These are phyloP conservation scores for Philaenus spumarius DNA, from an alignment of 1,140 invertebrate genomes.

Conservation along the genomic window DNA sequence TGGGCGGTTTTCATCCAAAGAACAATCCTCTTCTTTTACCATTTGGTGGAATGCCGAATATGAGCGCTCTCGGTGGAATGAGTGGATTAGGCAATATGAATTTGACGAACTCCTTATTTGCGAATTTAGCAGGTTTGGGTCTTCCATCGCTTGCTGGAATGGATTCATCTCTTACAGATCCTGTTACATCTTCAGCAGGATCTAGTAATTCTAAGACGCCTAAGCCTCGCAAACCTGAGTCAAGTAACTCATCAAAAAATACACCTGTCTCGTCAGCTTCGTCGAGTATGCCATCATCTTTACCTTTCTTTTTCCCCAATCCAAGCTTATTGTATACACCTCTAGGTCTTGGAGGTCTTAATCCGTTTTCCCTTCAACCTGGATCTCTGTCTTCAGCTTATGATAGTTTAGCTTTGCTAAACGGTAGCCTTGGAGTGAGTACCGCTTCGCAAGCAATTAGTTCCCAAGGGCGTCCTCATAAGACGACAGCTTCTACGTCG, in stretches of 20 bases:
- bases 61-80: slow-evolving; percentile 61
- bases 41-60: slow-evolving; percentile 73
- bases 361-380: slow-evolving; percentile 72
- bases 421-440: slow-evolving; percentile 55
- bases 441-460: slow-evolving; percentile 37
- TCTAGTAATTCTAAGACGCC: slow-evolving; percentile 30
- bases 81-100: slow-evolving; percentile 60
- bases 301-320: slow-evolving; percentile 86
- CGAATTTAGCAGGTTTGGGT: slow-evolving; percentile 76
- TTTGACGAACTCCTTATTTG: slow-evolving; percentile 66
- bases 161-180: slow-evolving; percentile 48
- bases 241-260: slow-evolving; percentile 25
- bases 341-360: slow-evolving; percentile 71
- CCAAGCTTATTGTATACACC: slow-evolving; percentile 81
- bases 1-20: slow-evolving; percentile 67
- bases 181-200: slow-evolving; percentile 19
- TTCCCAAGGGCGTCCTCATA: slow-evolving; percentile 35
- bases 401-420: slow-evolving; percentile 69
- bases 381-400: slow-evolving; percentile 69
- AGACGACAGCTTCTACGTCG: slow-evolving; percentile 34
- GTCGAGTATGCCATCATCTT: slow-evolving; percentile 31
- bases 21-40: slow-evolving; percentile 81
- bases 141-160: slow-evolving; percentile 67
- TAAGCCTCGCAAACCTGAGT: slow-evolving; percentile 23
- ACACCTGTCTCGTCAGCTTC: slow-evolving; percentile 34